phyloP scores from a whole-genome alignment of 2,113 vertebrate genomes.

The Passer montanus region DNA sequence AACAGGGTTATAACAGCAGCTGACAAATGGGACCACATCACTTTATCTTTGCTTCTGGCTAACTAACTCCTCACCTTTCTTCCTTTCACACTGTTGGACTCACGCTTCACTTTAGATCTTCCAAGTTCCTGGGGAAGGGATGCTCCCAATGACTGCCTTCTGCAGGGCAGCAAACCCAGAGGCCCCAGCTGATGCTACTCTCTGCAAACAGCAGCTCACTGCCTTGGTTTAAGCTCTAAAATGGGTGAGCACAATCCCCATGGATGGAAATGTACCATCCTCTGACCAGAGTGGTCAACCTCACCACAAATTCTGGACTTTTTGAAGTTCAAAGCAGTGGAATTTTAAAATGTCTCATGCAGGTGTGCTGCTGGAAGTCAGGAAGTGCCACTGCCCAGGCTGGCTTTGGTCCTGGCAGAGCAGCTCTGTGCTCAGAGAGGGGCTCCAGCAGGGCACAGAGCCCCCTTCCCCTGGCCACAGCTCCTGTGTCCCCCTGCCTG shows the following conservation, averaged over 20 bases:
- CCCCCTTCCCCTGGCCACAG: fast-evolving
- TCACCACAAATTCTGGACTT: neutral
- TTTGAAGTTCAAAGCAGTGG: neutral
- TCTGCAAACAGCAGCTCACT: neutral
- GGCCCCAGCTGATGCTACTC: neutral
- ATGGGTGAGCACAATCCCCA: neutral
- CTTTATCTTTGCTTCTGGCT: neutral
- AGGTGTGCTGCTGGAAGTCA: neutral
- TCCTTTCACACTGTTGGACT: neutral
- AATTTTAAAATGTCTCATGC: fast-evolving
- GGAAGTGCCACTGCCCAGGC: neutral
- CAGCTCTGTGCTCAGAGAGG: neutral
- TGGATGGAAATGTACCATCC: neutral
- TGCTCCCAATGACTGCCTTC: neutral
- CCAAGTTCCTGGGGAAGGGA: neutral
- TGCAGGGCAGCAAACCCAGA: neutral
- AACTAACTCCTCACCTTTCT: neutral
- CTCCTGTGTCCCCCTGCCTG: neutral
- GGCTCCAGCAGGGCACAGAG: neutral
- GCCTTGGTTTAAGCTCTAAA: neutral
- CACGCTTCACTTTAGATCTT: neutral
- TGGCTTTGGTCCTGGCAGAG: neutral
- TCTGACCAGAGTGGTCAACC: neutral
- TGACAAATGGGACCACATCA: neutral
- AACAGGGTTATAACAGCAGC: neutral